Evolutionary conservation across 2,888 invertebrate species (phyloP).

Genomic region (Drosophila prostipennis): DNA sequence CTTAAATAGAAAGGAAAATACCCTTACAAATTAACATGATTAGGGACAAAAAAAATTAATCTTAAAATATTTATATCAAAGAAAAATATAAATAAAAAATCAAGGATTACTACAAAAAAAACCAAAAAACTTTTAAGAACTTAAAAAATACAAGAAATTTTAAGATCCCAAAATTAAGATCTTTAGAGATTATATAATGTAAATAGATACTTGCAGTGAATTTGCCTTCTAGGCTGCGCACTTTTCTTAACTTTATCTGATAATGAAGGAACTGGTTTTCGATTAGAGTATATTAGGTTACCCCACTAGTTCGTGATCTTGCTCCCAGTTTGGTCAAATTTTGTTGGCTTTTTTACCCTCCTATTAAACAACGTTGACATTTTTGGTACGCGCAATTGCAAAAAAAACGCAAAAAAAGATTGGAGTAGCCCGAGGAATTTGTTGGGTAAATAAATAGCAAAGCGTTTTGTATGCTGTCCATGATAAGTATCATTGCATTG

Average conservation of each 20-base stretch:
- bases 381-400: conserved; percentile 50
- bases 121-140: no score
- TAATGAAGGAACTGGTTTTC: not conserved
- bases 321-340: conserved; percentile 17
- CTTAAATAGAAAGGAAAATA: not conserved
- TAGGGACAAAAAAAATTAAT: no score
- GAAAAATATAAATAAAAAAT: not conserved
- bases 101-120: not conserved
- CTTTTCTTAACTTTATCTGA: not conserved
- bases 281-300: conserved; percentile 11
- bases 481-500: conserved; percentile 45
- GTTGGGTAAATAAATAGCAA: conserved; percentile 45
- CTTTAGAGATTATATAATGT: not conserved
- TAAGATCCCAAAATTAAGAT: no score
- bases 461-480: conserved; percentile 42
- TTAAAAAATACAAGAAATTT: no score
- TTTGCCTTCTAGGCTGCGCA: not conserved
- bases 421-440: conserved; percentile 43
- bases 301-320: conserved; percentile 28
- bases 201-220: not conserved
- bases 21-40: not conserved
- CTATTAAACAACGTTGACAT: conserved; percentile 41
- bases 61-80: not conserved
- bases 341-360: conserved; percentile 14
- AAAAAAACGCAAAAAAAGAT: conserved; percentile 38